Percentiles rank a stretch among this genome's conserved stretches.
These are phyloP conservation scores for Podarcis cretensis DNA, from an alignment of 2,113 vertebrate species.

Conservation along the genomic window DNA sequence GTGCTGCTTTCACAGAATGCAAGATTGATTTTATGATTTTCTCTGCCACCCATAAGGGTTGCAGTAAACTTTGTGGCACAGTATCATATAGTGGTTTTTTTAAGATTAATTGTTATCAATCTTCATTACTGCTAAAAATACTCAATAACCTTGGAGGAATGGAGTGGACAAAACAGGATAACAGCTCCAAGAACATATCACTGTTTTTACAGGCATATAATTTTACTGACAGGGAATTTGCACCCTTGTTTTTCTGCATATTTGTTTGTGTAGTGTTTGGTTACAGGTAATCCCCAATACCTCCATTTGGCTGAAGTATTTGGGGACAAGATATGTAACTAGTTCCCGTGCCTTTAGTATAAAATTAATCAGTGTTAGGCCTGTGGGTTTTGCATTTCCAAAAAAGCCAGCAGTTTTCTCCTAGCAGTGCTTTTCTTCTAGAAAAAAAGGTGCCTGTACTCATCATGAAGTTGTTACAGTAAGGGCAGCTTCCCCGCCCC, in stretches of 20 bases:
- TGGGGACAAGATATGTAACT: neutral
- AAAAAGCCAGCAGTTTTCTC: neutral
- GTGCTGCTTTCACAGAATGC: neutral
- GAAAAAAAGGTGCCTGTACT: no score
- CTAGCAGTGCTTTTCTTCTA: no score
- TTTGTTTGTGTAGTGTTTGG: conserved; percentile 7
- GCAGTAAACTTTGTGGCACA: neutral
- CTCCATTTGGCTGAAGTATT: neutral
- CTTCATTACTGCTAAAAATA: neutral
- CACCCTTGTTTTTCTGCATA: neutral
- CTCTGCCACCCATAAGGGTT: neutral
- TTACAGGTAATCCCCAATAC: neutral
- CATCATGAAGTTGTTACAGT: no score
- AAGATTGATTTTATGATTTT: neutral
- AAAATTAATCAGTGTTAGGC: neutral
- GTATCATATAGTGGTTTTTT: neutral
- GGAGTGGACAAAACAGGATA: conserved; percentile 14
- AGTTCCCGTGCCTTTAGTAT: neutral
- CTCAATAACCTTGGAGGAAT: neutral
- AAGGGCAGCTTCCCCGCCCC: no score
- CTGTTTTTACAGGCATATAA: neutral
- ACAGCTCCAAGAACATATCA: neutral
- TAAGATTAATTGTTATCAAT: neutral
- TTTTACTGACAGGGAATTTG: conserved; percentile 24
- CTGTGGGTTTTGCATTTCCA: neutral